phyloP scores from a whole-genome alignment of 2,113 vertebrate species.

The Plectropomus leopardus region DNA sequence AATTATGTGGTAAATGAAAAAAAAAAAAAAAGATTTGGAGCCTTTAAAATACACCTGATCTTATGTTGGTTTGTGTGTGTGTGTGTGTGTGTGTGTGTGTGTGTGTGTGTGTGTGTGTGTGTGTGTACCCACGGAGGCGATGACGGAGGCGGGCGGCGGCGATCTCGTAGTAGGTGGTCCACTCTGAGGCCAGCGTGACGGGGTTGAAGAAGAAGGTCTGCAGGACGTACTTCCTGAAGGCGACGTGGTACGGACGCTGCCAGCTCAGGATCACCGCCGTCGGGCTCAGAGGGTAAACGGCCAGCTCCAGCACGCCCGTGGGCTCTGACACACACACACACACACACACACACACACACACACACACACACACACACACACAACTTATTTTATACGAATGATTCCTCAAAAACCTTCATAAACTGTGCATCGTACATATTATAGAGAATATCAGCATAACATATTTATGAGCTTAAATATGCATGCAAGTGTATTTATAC shows the following conservation, averaged over 20 bases:
- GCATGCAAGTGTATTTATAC: too few species aligned
- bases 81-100: not conserved
- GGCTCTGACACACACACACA: constrained; percentile 84
- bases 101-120: constrained; percentile 5
- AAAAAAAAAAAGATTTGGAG: too few species aligned
- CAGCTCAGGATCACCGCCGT: constrained; percentile 94
- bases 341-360: not conserved
- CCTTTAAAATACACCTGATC: too few species aligned
- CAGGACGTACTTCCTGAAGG: constrained; percentile 95
- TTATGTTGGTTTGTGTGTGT: too few species aligned
- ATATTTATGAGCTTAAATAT: too few species aligned
- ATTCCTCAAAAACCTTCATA: too few species aligned
- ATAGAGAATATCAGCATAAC: too few species aligned
- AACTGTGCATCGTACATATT: too few species aligned
- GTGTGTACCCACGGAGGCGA: constrained; percentile 91
- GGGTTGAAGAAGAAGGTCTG: constrained; percentile 99
- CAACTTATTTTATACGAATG: too few species aligned
- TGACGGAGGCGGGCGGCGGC: constrained; percentile 90
- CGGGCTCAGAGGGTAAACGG: constrained; percentile 93
- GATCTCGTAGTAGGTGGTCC: constrained; percentile 98
- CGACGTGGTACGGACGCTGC: constrained; percentile 92
- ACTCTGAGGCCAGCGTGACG: constrained; percentile 90
- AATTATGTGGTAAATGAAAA: too few species aligned
- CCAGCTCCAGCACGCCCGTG: constrained; percentile 92
- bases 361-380: not conserved